Conservation (phyloP, 2,888 invertebrate genomes). For the Deilephila porcellus region DNA sequence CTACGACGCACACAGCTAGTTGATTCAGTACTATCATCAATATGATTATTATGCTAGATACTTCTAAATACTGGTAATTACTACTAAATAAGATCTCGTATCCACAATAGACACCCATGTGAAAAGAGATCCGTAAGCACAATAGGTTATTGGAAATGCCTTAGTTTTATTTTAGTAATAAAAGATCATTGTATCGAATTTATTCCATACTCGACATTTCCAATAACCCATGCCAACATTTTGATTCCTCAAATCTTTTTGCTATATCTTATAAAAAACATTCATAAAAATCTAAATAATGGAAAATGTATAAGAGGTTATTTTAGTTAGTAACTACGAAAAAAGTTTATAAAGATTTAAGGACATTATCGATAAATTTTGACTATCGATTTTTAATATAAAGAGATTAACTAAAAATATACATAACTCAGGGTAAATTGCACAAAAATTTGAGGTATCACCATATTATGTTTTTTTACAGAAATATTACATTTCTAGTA, state of each 20-base stretch:
- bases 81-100: conserved; percentile 15
- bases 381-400: neutral
- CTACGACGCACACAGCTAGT: conserved; percentile 10
- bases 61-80: conserved; percentile 25
- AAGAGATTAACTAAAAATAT: neutral
- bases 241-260: conserved; percentile 29
- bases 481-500: conserved; percentile 46
- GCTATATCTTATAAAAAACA: conserved; percentile 14
- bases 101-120: conserved; percentile 3
- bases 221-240: conserved; percentile 23
- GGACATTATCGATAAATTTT: neutral
- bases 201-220: neutral
- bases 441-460: conserved; percentile 28
- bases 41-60: conserved; percentile 23
- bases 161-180: neutral
- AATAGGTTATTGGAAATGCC: neutral
- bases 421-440: neutral
- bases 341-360: neutral
- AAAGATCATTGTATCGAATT: neutral
- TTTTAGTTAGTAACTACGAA: neutral
- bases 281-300: neutral
- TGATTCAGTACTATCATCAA: conserved; percentile 26
- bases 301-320: neutral
- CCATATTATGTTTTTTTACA: conserved; percentile 38
- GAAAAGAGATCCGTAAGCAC: conserved; percentile 3